Percentiles rank a stretch among this genome's conserved stretches.
Evolutionary conservation across 1,140 invertebrate species (phyloP).

Genomic region (Gryllus bimaculatus): DNA sequence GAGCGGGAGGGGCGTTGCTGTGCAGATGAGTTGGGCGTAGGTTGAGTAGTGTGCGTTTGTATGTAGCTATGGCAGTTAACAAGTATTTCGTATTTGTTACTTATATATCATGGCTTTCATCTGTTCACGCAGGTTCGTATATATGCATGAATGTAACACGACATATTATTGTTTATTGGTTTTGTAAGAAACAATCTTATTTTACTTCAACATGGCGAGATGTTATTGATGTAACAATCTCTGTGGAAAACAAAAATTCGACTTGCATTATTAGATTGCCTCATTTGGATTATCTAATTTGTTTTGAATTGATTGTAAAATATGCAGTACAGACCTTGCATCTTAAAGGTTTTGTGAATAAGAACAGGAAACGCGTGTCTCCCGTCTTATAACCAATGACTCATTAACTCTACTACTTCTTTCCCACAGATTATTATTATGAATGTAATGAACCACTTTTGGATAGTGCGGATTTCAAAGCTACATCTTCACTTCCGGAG

Average conservation of each 20-base stretch:
- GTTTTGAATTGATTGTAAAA: neutral
- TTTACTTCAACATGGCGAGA: neutral
- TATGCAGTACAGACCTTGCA: neutral
- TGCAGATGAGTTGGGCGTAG: neutral
- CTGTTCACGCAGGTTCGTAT: neutral
- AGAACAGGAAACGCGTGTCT: neutral
- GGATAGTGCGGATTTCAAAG: slow-evolving; percentile 56
- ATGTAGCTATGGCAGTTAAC: neutral
- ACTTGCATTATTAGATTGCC: neutral
- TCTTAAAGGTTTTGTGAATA: neutral
- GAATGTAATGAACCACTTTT: slow-evolving; percentile 73
- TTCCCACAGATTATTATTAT: slow-evolving; percentile 32
- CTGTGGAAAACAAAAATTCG: neutral
- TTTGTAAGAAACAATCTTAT: neutral
- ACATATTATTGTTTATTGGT: neutral
- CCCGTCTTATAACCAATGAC: neutral
- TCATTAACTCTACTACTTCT: neutral
- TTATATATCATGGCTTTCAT: neutral
- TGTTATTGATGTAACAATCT: neutral
- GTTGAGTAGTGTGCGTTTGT: neutral
- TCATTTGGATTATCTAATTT: neutral
- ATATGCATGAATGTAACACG: neutral
- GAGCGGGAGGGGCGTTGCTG: neutral
- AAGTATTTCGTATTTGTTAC: neutral
- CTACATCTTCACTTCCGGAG: slow-evolving; percentile 66